These are phyloP conservation scores for Andrena marginata DNA, from an alignment of 2,888 invertebrate genomes.

Conservation along the genomic window DNA sequence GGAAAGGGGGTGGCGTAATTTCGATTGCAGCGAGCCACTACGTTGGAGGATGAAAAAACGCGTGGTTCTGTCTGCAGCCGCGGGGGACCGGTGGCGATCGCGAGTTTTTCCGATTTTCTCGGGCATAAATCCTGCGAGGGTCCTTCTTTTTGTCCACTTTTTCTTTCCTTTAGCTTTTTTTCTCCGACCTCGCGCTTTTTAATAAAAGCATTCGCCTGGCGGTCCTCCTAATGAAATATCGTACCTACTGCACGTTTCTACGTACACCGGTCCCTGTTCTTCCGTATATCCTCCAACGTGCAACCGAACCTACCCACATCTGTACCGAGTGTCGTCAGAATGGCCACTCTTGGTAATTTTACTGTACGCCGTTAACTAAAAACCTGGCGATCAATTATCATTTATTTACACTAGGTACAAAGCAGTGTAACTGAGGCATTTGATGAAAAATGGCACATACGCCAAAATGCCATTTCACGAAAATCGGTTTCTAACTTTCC, in stretches of 20 bases:
- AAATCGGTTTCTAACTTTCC: too few relatives aligned
- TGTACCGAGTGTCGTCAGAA: too few relatives aligned
- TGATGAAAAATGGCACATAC: too few relatives aligned
- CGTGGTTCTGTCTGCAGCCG: not conserved
- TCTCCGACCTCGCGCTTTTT: constrained; percentile 58
- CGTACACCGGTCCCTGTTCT: not conserved
- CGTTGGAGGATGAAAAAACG: not conserved
- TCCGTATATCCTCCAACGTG: too few relatives aligned
- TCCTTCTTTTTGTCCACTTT: constrained; percentile 2
- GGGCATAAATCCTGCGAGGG: constrained; percentile 71
- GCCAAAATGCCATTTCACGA: too few relatives aligned
- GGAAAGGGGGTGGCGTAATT: not conserved
- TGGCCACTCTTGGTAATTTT: too few relatives aligned
- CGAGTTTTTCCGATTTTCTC: constrained; percentile 73
- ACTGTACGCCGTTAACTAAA: too few relatives aligned
- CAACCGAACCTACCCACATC: too few relatives aligned
- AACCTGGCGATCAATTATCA: too few relatives aligned
- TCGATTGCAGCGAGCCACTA: constrained; percentile 12
- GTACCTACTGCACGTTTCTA: constrained; percentile 46
- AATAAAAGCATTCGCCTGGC: constrained; percentile 69
- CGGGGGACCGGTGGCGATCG: constrained; percentile 38
- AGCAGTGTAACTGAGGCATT: too few relatives aligned
- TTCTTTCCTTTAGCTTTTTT: constrained; percentile 27
- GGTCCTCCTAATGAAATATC: constrained; percentile 68
- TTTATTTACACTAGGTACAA: too few relatives aligned